Evolutionary conservation across 2,888 invertebrate genomes (phyloP).

Genomic region (Clepsis dumicolana): DNA sequence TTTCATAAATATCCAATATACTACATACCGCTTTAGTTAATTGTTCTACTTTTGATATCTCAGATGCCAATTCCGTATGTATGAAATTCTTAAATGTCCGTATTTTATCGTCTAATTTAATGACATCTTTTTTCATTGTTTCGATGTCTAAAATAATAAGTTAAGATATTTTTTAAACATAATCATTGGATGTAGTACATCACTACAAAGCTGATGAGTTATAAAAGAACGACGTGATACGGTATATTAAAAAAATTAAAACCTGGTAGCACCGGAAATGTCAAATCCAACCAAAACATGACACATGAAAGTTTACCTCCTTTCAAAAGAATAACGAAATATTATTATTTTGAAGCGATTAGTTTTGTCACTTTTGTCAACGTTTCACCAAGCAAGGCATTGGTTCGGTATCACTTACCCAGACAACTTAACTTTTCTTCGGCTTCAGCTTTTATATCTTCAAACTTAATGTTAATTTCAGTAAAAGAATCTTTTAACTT

Average conservation of each 20-base stretch:
- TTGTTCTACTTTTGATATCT: slow-evolving; percentile 57
- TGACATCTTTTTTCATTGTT: slow-evolving; percentile 66
- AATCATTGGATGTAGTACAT: neutral
- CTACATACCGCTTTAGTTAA: slow-evolving; percentile 57
- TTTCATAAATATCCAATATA: neutral
- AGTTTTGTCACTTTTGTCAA: too few species aligned
- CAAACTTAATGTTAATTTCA: slow-evolving; percentile 63
- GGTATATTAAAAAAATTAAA: neutral
- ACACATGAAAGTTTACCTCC: neutral
- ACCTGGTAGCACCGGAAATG: neutral
- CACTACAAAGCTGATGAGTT: too few species aligned
- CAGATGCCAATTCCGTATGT: slow-evolving; percentile 55
- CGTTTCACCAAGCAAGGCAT: too few species aligned
- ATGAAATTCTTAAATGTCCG: slow-evolving; percentile 60
- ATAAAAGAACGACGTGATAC: too few species aligned
- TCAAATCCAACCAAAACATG: neutral
- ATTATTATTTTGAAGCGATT: too few species aligned
- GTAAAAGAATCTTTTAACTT: slow-evolving; percentile 57
- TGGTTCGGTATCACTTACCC: slow-evolving; percentile 55
- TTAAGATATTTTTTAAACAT: neutral
- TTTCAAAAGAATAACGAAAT: too few species aligned
- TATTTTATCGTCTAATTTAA: slow-evolving; percentile 68
- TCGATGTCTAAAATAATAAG: slow-evolving; percentile 61
- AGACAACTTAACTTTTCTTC: slow-evolving; percentile 56
- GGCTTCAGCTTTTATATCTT: slow-evolving; percentile 63